Percentiles rank a stretch among this genome's conserved stretches.
Conservation (phyloP, 2,888 invertebrate species). For the Ceraclea dissimilis region DNA sequence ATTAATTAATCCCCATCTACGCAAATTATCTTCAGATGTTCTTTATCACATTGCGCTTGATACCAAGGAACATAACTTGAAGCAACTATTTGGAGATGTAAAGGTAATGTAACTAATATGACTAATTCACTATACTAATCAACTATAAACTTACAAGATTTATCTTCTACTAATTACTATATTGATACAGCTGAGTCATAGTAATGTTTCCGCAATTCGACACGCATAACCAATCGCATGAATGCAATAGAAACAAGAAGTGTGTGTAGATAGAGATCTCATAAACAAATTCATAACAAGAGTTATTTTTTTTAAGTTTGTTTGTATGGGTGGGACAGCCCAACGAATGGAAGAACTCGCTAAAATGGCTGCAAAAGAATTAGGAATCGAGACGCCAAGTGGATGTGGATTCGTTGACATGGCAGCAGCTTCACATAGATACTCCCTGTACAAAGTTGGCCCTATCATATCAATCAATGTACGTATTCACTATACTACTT, state of each 20-base stretch:
- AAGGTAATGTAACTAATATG: too few species aligned
- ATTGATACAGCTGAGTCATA: too few species aligned
- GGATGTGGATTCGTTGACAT: slow-evolving; percentile 45
- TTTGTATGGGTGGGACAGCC: slow-evolving; percentile 63
- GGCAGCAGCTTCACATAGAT: slow-evolving; percentile 51
- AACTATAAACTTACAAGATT: too few species aligned
- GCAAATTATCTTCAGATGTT: slow-evolving; percentile 38
- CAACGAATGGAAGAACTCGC: slow-evolving; percentile 58
- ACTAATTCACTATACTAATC: too few species aligned
- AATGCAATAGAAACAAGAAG: not conserved
- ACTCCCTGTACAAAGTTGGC: slow-evolving; percentile 61
- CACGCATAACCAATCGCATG: not conserved
- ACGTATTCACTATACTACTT: slow-evolving; percentile 30
- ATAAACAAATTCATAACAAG: too few species aligned
- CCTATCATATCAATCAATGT: slow-evolving; percentile 56
- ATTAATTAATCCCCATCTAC: slow-evolving; percentile 43
- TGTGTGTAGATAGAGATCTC: too few species aligned
- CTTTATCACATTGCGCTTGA: slow-evolving; percentile 55
- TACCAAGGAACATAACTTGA: slow-evolving; percentile 46
- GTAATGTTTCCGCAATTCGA: too few species aligned
- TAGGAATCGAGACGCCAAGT: slow-evolving; percentile 38
- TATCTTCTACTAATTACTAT: too few species aligned
- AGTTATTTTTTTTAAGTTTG: slow-evolving; percentile 42
- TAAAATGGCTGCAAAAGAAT: slow-evolving; percentile 42
- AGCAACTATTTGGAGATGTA: slow-evolving; percentile 56